A percentile compares a stretch with the other conserved stretches of the same genome.
Conservation (phyloP, 2,797 vertebrate genomes). For the Adrianichthys oophorus region DNA sequence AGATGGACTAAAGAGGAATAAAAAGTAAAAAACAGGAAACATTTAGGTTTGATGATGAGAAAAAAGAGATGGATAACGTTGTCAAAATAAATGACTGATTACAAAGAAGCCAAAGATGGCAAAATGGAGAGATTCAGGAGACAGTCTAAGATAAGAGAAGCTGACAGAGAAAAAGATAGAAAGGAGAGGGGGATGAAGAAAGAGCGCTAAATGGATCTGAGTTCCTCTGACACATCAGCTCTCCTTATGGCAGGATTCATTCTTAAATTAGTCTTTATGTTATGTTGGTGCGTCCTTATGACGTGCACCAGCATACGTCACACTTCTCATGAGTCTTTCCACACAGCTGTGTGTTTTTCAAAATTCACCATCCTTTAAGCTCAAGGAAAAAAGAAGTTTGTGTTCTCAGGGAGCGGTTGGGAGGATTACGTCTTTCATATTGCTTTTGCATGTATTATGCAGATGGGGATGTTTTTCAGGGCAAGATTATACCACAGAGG, state of each 20-base stretch:
- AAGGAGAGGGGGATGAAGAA: conserved; percentile 23
- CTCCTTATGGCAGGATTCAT: conserved; percentile 49
- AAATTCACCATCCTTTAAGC: conserved; percentile 31
- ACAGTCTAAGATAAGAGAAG: conserved; percentile 35
- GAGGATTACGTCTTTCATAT: conserved; percentile 57
- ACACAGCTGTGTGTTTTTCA: conserved; percentile 15
- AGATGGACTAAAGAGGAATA: conserved; percentile 1
- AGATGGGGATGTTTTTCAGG: conserved; percentile 53
- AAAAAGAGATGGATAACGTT: conserved; percentile 45
- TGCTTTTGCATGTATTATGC: conserved; percentile 58
- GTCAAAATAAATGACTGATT: conserved; percentile 45
- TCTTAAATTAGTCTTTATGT: conserved; percentile 51
- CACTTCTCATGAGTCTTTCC: conserved; percentile 3
- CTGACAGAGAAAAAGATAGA: conserved; percentile 38
- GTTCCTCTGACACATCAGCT: conserved; percentile 49
- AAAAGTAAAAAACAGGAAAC: conserved; percentile 26
- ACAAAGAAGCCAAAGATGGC: conserved; percentile 9
- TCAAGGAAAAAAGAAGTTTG: conserved; percentile 43
- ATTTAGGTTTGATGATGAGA: conserved; percentile 11
- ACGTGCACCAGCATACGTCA: conserved; percentile 15
- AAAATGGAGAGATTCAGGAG: conserved; percentile 24
- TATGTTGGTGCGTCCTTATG: conserved; percentile 22
- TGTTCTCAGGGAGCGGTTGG: conserved; percentile 50
- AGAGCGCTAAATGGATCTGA: conserved; percentile 46
- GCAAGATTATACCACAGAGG: conserved; percentile 46